These are phyloP conservation scores for Cryptoblepharus egeriae DNA, from an alignment of 2,797 vertebrate genomes.

Conservation along the genomic window DNA sequence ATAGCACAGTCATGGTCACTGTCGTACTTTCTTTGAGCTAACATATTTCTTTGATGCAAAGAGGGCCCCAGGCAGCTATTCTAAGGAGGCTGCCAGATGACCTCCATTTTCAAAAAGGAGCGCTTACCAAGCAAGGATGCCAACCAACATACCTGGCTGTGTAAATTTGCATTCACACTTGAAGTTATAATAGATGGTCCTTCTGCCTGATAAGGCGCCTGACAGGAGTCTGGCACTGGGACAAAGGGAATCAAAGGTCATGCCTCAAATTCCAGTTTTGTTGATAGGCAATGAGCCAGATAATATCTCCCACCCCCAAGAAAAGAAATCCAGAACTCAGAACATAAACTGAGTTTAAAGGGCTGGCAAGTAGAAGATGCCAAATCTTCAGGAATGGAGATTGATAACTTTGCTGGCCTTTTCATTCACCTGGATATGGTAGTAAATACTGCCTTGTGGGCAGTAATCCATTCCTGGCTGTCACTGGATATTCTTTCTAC, in stretches of 20 bases:
- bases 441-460: neutral
- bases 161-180: slow-evolving; percentile 73
- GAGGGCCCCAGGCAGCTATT: slow-evolving; percentile 56
- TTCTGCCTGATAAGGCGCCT: slow-evolving; percentile 67
- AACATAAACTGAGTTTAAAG: slow-evolving; percentile 26
- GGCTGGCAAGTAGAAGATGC: slow-evolving; percentile 40
- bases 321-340: slow-evolving; percentile 60
- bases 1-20: slow-evolving; percentile 59
- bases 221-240: slow-evolving; percentile 69
- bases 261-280: slow-evolving; percentile 73
- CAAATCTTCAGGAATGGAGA: slow-evolving; percentile 13
- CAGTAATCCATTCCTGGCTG: neutral
- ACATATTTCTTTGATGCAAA: slow-evolving; percentile 67
- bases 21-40: slow-evolving; percentile 18
- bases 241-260: slow-evolving; percentile 68
- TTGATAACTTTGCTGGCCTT: slow-evolving; percentile 12
- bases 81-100: slow-evolving; percentile 65
- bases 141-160: slow-evolving; percentile 53
- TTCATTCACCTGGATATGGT: neutral
- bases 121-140: slow-evolving; percentile 64
- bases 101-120: slow-evolving; percentile 37
- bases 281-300: slow-evolving; percentile 56
- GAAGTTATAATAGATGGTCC: slow-evolving; percentile 56
- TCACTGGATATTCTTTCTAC: neutral
- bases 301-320: slow-evolving; percentile 56